Conservation (phyloP, 2,888 invertebrate species). For the Papilio protenor region DNA sequence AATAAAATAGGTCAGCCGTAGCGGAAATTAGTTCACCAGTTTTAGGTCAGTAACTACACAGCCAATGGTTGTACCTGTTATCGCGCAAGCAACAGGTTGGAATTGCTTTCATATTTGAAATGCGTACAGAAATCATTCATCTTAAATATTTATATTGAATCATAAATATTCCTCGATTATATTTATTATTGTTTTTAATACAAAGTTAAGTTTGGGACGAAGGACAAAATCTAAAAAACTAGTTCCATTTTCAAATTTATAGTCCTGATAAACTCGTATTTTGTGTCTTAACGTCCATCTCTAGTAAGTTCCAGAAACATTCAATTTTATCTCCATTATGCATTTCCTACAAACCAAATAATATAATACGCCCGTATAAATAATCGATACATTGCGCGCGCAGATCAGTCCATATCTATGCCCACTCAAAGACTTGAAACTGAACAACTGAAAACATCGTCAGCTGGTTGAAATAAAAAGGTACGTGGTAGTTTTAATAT, state of each 20-base stretch:
- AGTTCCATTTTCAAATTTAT: not conserved
- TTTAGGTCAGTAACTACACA: constrained; percentile 50
- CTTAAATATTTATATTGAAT: not conserved
- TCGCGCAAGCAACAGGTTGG: constrained; percentile 45
- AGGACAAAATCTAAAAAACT: not conserved
- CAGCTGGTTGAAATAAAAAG: constrained; percentile 62
- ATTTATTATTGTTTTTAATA: too few species aligned
- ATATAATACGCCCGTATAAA: constrained; percentile 59
- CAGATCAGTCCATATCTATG: constrained; percentile 51
- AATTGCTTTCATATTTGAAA: not conserved
- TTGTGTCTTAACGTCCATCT: too few species aligned
- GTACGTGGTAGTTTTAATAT: constrained; percentile 44
- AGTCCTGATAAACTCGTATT: not conserved
- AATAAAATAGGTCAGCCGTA: constrained; percentile 31
- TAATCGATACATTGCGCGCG: constrained; percentile 80
- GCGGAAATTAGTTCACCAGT: constrained; percentile 52
- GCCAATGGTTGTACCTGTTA: constrained; percentile 24
- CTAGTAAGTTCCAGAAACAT: not conserved
- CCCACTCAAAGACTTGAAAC: constrained; percentile 40
- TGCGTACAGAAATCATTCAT: not conserved
- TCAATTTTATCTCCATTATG: constrained; percentile 12
- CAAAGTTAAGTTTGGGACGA: not conserved
- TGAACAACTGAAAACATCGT: constrained; percentile 60
- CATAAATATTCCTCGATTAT: too few species aligned
- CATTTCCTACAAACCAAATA: constrained; percentile 48